Base-by-base conservation (phyloP, 2,113 vertebrate species). In the Ctenodactylus gundi region DNA sequence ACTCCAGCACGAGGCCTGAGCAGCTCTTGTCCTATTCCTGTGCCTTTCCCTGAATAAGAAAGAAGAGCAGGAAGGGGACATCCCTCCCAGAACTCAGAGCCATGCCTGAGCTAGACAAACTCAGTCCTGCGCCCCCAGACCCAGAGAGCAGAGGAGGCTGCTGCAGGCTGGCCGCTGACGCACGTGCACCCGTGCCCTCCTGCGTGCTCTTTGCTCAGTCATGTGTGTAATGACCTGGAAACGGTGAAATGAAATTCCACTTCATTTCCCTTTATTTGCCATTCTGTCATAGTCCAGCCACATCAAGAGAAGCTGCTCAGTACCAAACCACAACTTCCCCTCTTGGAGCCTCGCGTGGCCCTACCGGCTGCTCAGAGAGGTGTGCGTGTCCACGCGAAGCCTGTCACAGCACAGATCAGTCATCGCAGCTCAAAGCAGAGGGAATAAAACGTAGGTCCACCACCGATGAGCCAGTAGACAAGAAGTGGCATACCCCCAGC, bases 51-150 rank as follows among this genome's bases (percentile, higher is more conserved):
- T 21, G 17, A 57, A 51, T 3, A 7, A 91, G 55, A 85, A 73
- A 6, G 4, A 2, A 1, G 7, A 68, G 12, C 1, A 1, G n/a
- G n/a, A 76, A 53, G 34, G 41, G 21, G 39, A 20, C 31, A 31
- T 21, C 21, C 23, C 15, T 55, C n/a, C 58, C 60, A 53, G 39
- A 78, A 75, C 25, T 68, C 6, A 46, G 44, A 55, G 31, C 2
- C 51, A 0, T 0, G 1, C 36, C 44, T 34, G 44, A 4, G 0
- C 7, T 60, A 12, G 46, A 53, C 65, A 70, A 12, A 11, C 1
- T 0, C 4, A 6, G 41, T 13, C n/a, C 31, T 17, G 9, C 13
- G 27, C 41, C 0, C 41, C 1, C 9, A 81, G 21, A 72, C 46
- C 80, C 7, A 49, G 64, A 77, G 36, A 20, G 58, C 44, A 29